Evolutionary conservation across 2,797 vertebrate genomes (phyloP), one percentile per base, ranked within the genome.

Genomic region (Lutjanus argentimaculatus): DNA sequence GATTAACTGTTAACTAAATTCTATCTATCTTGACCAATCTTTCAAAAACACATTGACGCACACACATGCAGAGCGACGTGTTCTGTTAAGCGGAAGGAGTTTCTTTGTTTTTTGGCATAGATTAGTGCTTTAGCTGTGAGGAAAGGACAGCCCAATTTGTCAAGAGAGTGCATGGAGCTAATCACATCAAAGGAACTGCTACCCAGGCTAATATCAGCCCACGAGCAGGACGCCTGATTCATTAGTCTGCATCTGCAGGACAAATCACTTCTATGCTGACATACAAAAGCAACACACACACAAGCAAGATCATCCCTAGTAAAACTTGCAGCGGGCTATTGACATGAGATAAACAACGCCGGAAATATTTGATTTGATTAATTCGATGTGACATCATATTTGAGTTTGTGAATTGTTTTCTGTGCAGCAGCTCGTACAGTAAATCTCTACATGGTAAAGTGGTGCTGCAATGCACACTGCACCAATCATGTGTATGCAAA

Each of bases 161-260:
- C 92, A 94, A 90, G 88, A 89, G 89, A 87, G 92, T 82, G 88
- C 91, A 89, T 57, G 74, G 83, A 92, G 91, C 93, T 94, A 94
- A 93, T 95, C 92, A 89, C 93, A 94, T 94, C 91, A 95, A 94
- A 94, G 89, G 91, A 92, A 86, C 86, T 87, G 91, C 92, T 92
- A 92, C 79, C 88, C 75, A 12, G 90, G 88, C 91, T 93, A 93
- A 93, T 92, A 93, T 92, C 87, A 88, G 90, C 91, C 91, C 89
- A 90, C 82, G 49, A 91, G 92, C 92, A 90, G 88, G 85, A 92
- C 63, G 88, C 90, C 91, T 93, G 90, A 91, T 94, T 94, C 93
- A 94, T 94, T 93, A 92, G 90, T 90, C 91, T 89, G 89, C 88
- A 91, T 93, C 91, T 93, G 87, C 86, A 86, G 88, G 91, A 93